Conservation (phyloP, 1,140 invertebrate genomes). For the Grapholita molesta region DNA sequence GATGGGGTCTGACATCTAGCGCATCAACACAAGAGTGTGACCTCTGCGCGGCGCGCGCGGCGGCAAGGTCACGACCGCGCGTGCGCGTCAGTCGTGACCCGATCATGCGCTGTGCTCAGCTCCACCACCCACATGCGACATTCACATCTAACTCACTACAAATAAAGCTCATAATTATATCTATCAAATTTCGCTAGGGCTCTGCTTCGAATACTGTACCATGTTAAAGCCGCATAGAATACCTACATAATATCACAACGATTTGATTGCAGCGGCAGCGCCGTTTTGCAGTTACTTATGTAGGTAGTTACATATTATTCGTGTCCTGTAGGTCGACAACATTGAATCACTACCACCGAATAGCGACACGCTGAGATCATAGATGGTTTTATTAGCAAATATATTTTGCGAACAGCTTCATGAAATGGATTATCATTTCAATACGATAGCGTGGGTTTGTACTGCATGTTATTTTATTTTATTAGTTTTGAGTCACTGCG, state of each 20-base stretch:
- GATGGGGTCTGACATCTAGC: constrained; percentile 24
- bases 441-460: background rate
- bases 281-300: constrained; percentile 30
- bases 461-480: background rate
- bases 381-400: constrained; percentile 41
- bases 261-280: constrained; percentile 46
- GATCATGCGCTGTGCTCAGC: constrained; percentile 42
- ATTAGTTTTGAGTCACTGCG: background rate
- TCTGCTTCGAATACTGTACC: constrained; percentile 40
- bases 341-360: constrained; percentile 43
- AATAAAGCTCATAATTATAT: constrained; percentile 50
- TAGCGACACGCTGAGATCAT: constrained; percentile 64
- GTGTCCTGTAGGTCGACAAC: constrained; percentile 20
- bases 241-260: constrained; percentile 29
- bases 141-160: constrained; percentile 36
- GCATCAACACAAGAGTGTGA: constrained; percentile 67
- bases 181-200: constrained; percentile 28
- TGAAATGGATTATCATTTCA: background rate
- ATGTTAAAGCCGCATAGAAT: constrained; percentile 37
- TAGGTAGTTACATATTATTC: background rate
- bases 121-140: constrained; percentile 33
- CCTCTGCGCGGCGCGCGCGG: constrained; percentile 64
- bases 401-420: background rate
- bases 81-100: constrained; percentile 70
- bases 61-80: constrained; percentile 74